Evolutionary conservation across 1,140 invertebrate genomes (phyloP).

Genomic region (Oscheius sp.): DNA sequence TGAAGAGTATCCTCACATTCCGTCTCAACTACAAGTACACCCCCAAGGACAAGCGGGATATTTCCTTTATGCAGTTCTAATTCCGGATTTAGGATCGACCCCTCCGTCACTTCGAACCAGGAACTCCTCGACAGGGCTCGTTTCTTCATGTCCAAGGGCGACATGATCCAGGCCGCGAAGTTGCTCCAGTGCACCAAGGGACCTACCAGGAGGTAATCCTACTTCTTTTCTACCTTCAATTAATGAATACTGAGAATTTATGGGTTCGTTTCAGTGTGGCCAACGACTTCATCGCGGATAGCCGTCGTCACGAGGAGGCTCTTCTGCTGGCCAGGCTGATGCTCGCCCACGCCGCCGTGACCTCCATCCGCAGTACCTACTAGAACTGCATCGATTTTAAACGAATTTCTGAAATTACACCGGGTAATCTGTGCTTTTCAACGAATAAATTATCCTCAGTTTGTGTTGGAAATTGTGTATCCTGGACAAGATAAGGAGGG

Average conservation of each 20-base stretch:
- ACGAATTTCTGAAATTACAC: neutral
- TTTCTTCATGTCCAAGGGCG: slow-evolving; percentile 1
- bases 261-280: slow-evolving; percentile 4
- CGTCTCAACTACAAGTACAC: neutral
- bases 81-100: neutral
- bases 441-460: too few relatives aligned
- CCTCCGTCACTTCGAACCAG: neutral
- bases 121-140: slow-evolving; percentile 3
- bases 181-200: slow-evolving; percentile 16
- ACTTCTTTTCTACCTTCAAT: neutral
- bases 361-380: slow-evolving; percentile 57
- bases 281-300: slow-evolving; percentile 27
- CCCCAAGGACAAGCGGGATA: neutral
- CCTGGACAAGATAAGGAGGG: too few relatives aligned
- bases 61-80: neutral
- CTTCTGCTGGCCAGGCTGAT: slow-evolving; percentile 81
- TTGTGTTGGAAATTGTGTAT: too few relatives aligned
- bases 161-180: slow-evolving; percentile 4
- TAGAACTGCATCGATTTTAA: slow-evolving; percentile 3
- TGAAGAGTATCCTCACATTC: slow-evolving; percentile 7
- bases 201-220: neutral
- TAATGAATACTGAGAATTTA: too few relatives aligned
- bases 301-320: slow-evolving; percentile 62
- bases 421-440: too few relatives aligned
- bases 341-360: slow-evolving; percentile 73